Evolutionary conservation across 2,797 vertebrate species (phyloP).

Genomic region (Cirrhinus molitorella): DNA sequence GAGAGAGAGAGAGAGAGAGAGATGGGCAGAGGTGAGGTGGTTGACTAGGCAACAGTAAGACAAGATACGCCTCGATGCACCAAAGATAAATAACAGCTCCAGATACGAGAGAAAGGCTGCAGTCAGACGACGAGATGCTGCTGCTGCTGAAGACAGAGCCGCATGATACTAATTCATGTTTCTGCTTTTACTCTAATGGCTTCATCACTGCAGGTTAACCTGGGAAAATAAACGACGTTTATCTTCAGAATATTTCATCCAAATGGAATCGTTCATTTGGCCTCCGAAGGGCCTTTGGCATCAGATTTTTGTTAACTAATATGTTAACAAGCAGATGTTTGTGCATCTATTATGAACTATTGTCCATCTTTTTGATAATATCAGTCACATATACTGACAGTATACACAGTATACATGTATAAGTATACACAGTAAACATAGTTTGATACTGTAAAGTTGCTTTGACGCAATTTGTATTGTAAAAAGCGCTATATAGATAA

Average conservation of each 20-base stretch:
- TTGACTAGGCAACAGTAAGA: slow-evolving; percentile 64
- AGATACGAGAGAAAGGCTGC: neutral
- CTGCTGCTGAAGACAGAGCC: neutral
- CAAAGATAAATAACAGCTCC: slow-evolving; percentile 58
- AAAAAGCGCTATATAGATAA: no score
- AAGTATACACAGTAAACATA: no score
- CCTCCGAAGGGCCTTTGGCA: neutral
- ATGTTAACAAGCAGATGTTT: neutral
- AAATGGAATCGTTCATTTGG: neutral
- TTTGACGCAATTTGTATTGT: no score
- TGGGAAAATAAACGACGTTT: neutral
- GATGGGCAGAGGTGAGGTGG: slow-evolving; percentile 49
- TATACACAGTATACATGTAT: no score
- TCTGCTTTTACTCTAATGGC: neutral
- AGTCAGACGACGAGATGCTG: neutral
- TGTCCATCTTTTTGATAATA: neutral
- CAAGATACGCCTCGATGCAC: slow-evolving; percentile 60
- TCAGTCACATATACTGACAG: no score
- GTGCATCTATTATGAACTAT: neutral
- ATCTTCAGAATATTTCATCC: neutral
- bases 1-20: neutral
- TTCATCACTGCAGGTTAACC: neutral
- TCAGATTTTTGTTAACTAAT: neutral
- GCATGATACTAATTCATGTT: neutral
- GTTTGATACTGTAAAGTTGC: no score